Evolutionary conservation across 2,888 invertebrate genomes (phyloP).

Genomic region (Metacarcinus magister): DNA sequence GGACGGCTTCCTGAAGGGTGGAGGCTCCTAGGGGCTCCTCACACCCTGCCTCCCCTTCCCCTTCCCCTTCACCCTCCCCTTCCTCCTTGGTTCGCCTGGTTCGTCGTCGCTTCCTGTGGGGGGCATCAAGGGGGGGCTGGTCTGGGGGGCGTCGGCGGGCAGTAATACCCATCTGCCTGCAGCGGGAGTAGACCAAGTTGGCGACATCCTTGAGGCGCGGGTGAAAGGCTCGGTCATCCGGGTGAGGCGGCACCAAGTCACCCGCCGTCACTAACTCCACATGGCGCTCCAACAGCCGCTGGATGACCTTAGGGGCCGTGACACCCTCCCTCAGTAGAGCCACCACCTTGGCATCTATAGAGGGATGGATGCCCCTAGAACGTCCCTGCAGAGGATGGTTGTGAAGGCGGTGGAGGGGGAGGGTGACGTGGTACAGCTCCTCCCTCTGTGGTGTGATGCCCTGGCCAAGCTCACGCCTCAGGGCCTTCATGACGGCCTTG

Average conservation of each 20-base stretch:
- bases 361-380: constrained; percentile 69
- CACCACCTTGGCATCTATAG: constrained; percentile 61
- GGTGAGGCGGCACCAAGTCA: constrained; percentile 72
- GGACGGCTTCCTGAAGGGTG: constrained; percentile 77
- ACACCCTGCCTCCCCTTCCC: not conserved
- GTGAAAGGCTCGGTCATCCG: constrained; percentile 74
- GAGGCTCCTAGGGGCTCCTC: constrained; percentile 73
- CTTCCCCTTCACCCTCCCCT: not conserved
- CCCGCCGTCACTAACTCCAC: constrained; percentile 47
- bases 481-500: constrained; percentile 69
- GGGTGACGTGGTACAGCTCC: constrained; percentile 73
- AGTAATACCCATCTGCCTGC: constrained; percentile 72
- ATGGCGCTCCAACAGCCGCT: constrained; percentile 67
- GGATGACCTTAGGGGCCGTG: constrained; percentile 72
- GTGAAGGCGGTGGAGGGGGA: constrained; percentile 69
- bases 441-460: constrained; percentile 63
- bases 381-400: constrained; percentile 71
- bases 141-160: constrained; percentile 56
- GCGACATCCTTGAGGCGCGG: constrained; percentile 72
- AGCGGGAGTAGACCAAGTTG: constrained; percentile 72
- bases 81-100: not conserved
- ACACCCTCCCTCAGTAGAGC: constrained; percentile 64
- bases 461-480: constrained; percentile 59
- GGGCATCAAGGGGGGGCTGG: constrained; percentile 1
- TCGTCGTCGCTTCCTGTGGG: constrained; percentile 56